Evolutionary conservation across 2,113 vertebrate genomes (phyloP), one percentile per base, ranked within the genome.

Genomic region (Halichoerus grypus): DNA sequence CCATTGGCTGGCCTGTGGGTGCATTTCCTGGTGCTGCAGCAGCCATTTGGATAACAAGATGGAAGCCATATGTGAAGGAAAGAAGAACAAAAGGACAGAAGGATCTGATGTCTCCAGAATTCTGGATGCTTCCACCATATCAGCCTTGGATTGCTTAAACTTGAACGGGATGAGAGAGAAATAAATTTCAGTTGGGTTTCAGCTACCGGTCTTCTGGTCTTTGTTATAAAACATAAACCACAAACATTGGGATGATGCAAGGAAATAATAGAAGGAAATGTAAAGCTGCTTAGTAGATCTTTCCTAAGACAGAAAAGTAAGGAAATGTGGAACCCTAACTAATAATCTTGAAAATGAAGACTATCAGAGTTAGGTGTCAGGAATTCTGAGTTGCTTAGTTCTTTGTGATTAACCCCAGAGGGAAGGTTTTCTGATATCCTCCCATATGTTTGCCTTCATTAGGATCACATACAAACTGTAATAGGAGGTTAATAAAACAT

Each of bases 401-500:
- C 15, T 77, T 96, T 55, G 71, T 84, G 36, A 55, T 49, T 49
- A 87, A 36, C 16, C 16, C 0, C 19, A 4, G 15, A 81, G 7
- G 31, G 22, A 69, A 90, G 42, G 1, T 3, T 26, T 94, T 91
- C 72, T 88, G 36, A 33, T 69, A 69, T 19, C 39, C 26, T 92
- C 28, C 88, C 91, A 19, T 19, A 91, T 39, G 14, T 61, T 96
- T 80, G 55, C 24, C 42, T 33, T 88, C 19, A 88, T 65, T 63
- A 96, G 51, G 26, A 5, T 63, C 59, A 88, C 19, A 59, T 69
- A 10, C 2, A 80, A 94, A 91, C 53, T 83, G 18, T 55, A 92
- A 89, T 26, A 46, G 33, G n/a, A 84, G 10, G 36, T 77, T 46
- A 87, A 92, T 92, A 74, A 93, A 93, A 90, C 7, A 79, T 69